Evolutionary conservation across 2,113 vertebrate genomes (phyloP), one percentile per base, ranked within the genome.

Genomic region (Cisticola juncidis): DNA sequence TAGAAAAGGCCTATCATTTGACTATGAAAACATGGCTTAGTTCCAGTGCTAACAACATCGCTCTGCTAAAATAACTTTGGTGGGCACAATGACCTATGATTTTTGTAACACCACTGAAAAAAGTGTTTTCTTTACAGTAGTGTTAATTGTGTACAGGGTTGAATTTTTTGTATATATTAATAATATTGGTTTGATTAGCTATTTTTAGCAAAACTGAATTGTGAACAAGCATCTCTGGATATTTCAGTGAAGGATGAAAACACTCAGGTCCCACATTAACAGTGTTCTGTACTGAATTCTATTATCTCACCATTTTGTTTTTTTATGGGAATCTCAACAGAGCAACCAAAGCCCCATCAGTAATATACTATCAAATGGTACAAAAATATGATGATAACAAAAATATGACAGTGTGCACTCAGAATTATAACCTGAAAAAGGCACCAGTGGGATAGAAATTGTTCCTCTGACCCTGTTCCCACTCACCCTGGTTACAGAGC

Each of bases 1-100:
- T 78, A 88, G 85, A 81, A 90, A 94, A 94, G 90, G 48, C 71
- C 92, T 96, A 93, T 95, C 88, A 86, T 96, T 96, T 96, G 88
- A 78, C 95, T 96, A 78, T 42, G 90, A 96, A 96, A 97, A 96
- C 79, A 92, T 96, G 95, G 96, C 93, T 95, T 90, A 93, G 80
- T 71, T 95, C 96, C 92, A 96, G 79, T 61, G 82, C 45, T 95
- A 97, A 94, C 85, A 95, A 56, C 76, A 88, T 11, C 25, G 9
- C 56, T 91, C 92, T 93, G 86, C 48, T 96, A 84, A 94, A 97
- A 94, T 88, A 96, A 95, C 92, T 93, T 92, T 31, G 31, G 92
- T 78, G 85, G 81, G 64, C 71, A 84, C 64, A 90, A 73, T 0
- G 50, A 83, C 60, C 86, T 90, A 33, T 91, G 94, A 88, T 93